These are phyloP conservation scores for Onychomys torridus DNA, from an alignment of 2,797 vertebrate species.

Conservation along the genomic window DNA sequence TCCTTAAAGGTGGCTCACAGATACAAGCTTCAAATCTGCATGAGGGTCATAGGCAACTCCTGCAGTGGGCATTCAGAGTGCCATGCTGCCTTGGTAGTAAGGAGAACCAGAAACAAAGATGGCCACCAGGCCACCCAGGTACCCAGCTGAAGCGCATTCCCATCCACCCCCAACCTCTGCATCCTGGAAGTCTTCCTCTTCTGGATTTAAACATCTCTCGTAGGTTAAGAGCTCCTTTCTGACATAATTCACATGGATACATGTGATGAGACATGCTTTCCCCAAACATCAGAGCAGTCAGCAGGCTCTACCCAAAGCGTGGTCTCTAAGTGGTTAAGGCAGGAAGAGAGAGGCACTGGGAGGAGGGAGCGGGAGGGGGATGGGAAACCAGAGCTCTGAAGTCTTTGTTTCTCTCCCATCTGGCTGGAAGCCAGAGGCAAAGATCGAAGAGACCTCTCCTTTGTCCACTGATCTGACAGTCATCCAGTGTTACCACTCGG, in stretches of 20 bases:
- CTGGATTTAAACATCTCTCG: neutral
- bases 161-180: neutral
- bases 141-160: neutral
- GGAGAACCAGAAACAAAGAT: slow-evolving; percentile 72
- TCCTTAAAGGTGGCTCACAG: neutral
- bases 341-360: neutral
- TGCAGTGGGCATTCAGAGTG: neutral
- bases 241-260: neutral
- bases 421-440: slow-evolving; percentile 76
- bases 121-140: neutral
- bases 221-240: neutral
- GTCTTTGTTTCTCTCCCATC: slow-evolving; percentile 68
- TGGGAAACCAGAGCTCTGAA: slow-evolving; percentile 52
- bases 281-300: slow-evolving; percentile 61
- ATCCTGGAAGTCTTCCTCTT: neutral
- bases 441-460: slow-evolving; percentile 71
- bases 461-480: slow-evolving; percentile 79
- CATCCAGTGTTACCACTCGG: neutral
- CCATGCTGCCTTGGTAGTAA: slow-evolving; percentile 31
- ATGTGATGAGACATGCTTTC: slow-evolving; percentile 30
- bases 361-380: slow-evolving; percentile 8
- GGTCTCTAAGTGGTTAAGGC: slow-evolving; percentile 45
- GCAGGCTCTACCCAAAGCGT: slow-evolving; percentile 56
- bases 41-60: neutral
- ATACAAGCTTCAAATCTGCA: slow-evolving; percentile 68